Conservation (phyloP, 2,797 vertebrate genomes). For the Pachyuromys duprasi region DNA sequence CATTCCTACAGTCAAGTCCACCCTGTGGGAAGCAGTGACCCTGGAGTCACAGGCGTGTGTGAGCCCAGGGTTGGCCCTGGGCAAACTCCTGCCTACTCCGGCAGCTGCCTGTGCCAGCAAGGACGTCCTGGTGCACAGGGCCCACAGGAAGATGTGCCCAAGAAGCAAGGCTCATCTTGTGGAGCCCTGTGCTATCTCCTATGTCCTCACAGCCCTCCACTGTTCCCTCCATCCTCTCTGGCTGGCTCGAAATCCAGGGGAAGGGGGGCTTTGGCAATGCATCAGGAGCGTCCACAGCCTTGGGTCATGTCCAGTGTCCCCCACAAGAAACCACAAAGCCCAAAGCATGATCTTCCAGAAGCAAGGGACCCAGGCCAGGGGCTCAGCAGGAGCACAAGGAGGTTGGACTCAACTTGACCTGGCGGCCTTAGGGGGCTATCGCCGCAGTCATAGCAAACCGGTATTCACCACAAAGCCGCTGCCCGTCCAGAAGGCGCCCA, state of each 20-base stretch:
- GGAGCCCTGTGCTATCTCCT: neutral
- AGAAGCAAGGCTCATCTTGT: neutral
- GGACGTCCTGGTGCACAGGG: neutral
- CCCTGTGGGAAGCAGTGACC: neutral
- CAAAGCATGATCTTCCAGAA: neutral
- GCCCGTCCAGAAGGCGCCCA: constrained; percentile 97
- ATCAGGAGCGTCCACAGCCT: neutral
- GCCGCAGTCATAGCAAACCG: constrained; percentile 96
- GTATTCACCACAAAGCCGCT: constrained; percentile 99
- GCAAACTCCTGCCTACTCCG: neutral
- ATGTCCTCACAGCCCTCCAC: too few species aligned
- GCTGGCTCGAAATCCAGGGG: neutral
- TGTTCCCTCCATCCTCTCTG: too few species aligned
- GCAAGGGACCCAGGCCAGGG: neutral
- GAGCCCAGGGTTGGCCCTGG: neutral
- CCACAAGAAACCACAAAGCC: neutral
- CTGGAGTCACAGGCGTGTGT: too few species aligned
- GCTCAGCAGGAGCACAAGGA: neutral
- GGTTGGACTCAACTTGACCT: constrained; percentile 95
- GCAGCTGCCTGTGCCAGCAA: neutral
- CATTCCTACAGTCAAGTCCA: too few species aligned
- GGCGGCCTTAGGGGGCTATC: constrained; percentile 90
- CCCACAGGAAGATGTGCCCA: neutral
- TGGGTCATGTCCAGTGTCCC: too few species aligned
- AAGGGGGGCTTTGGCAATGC: neutral